Conservation (phyloP, 2,888 invertebrate genomes). For the Diadromus collaris region DNA sequence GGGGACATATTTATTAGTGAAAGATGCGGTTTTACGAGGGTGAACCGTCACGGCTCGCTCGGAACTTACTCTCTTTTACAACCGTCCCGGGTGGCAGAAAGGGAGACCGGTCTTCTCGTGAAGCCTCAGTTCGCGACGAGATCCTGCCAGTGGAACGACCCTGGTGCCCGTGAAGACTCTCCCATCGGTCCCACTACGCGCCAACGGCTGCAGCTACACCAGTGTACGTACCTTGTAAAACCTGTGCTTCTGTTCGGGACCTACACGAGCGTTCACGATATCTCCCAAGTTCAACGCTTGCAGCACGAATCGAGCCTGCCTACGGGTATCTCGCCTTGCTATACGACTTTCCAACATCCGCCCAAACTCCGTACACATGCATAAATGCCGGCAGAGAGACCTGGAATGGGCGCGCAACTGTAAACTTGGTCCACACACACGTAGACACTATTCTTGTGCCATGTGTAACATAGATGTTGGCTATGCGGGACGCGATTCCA, state of each 20-base stretch:
- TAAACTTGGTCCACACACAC: constrained; percentile 1
- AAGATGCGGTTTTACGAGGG: constrained; percentile 52
- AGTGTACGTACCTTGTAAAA: not conserved
- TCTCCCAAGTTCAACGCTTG: constrained; percentile 24
- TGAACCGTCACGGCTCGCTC: not conserved
- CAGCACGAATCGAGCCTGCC: not conserved
- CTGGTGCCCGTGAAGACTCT: not conserved
- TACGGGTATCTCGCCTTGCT: not conserved
- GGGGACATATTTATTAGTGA: constrained; percentile 49
- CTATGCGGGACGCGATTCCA: constrained; percentile 15
- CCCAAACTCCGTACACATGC: not conserved
- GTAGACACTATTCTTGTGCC: constrained; percentile 6
- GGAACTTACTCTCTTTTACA: constrained; percentile 39
- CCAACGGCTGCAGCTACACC: not conserved
- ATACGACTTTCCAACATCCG: not conserved
- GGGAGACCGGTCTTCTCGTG: constrained; percentile 32
- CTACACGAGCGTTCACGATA: not conserved
- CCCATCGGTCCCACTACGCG: not conserved
- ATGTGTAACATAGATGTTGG: constrained; percentile 22
- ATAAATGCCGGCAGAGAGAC: not conserved
- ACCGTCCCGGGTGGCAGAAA: constrained; percentile 23
- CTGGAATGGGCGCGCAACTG: not conserved
- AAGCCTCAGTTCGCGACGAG: constrained; percentile 37
- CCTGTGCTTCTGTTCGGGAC: not conserved
- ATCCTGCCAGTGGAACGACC: constrained; percentile 52